phyloP scores from a whole-genome alignment of 1,140 invertebrate genomes.

The Trinorchestia longiramus region DNA sequence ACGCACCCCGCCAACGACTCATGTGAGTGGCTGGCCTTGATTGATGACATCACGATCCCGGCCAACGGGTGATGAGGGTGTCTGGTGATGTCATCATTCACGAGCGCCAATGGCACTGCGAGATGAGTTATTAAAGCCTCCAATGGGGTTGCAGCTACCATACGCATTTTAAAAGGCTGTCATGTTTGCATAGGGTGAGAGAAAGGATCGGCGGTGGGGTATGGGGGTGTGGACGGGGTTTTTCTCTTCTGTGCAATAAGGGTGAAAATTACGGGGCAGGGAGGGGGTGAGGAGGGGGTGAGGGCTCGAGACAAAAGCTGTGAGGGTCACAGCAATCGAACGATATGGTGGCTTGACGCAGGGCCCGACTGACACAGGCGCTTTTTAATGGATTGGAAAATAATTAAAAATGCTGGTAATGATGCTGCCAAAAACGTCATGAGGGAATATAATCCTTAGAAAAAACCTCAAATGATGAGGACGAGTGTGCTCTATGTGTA shows the following conservation, averaged over 20 bases:
- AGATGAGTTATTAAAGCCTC: conserved; percentile 51
- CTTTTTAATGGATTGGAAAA: too few species aligned
- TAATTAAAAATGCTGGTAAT: too few species aligned
- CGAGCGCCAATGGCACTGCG: neutral
- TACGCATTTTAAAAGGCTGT: conserved; percentile 47
- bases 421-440: too few species aligned
- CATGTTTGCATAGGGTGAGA: conserved; percentile 52
- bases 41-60: neutral
- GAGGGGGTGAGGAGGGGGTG: too few species aligned
- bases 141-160: conserved; percentile 42
- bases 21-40: neutral
- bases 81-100: neutral
- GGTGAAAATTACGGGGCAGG: conserved; percentile 29
- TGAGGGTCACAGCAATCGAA: too few species aligned
- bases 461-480: too few species aligned
- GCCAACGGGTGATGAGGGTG: neutral
- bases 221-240: neutral
- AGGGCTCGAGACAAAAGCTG: too few species aligned
- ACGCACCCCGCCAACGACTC: neutral
- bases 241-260: conserved; percentile 30
- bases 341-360: too few species aligned
- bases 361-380: too few species aligned
- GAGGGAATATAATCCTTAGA: too few species aligned
- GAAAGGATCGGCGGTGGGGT: neutral
- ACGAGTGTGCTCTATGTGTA: too few species aligned